Evolutionary conservation across 2,888 invertebrate species (phyloP).

Genomic region (Cinara cedri): DNA sequence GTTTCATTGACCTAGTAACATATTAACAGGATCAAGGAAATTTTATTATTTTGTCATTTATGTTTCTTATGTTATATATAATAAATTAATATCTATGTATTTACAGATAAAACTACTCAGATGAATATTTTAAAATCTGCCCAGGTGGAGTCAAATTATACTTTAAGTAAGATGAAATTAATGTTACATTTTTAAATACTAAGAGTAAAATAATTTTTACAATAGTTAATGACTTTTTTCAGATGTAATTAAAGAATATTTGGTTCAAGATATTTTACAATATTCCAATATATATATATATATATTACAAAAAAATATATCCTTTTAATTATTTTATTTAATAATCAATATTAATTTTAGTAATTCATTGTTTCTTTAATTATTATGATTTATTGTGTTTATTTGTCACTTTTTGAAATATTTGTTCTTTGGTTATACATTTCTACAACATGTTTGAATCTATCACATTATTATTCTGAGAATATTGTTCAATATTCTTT

Average conservation of each 20-base stretch:
- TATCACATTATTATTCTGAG: no score
- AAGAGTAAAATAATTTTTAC: constrained; percentile 8
- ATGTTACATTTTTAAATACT: not conserved
- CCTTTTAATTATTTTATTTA: constrained; percentile 37
- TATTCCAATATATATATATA: constrained; percentile 23
- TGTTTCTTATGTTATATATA: no score
- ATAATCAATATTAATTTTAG: constrained; percentile 1
- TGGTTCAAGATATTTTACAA: constrained; percentile 39
- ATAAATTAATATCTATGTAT: not conserved
- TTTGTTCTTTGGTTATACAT: constrained; percentile 16
- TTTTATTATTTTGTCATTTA: no score
- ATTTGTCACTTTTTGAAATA: constrained; percentile 1
- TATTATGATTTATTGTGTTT: no score
- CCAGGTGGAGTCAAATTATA: constrained; percentile 12
- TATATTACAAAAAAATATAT: constrained; percentile 39
- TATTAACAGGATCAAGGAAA: no score
- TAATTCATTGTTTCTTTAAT: constrained; percentile 20
- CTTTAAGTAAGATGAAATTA: constrained; percentile 29
- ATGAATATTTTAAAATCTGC: constrained; percentile 41
- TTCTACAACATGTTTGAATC: no score
- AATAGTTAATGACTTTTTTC: constrained; percentile 35
- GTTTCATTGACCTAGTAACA: no score
- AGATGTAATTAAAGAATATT: constrained; percentile 40
- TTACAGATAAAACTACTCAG: constrained; percentile 54
- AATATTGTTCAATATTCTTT: constrained; percentile 11